Evolutionary conservation across 2,888 invertebrate species (phyloP), one percentile per base, ranked within the genome.

Genomic region (Drosophila emarginata): DNA sequence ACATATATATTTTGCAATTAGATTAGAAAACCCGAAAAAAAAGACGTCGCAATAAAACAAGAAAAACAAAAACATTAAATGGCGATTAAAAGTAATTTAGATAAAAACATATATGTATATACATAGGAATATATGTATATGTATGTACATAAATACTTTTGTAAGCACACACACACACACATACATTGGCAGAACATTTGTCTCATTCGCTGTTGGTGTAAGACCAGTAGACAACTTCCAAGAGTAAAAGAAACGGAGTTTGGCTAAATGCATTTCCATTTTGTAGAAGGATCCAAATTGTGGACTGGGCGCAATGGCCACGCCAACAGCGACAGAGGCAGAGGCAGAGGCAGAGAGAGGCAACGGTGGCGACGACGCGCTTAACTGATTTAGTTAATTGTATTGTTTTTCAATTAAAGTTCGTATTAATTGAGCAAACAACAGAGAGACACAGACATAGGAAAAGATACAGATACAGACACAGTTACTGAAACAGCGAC

Each of bases 321-420:
- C 23, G 23, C 26, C 23, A 6, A 32, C 32, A 9, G 73, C 86
- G 83, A 72, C 83, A 71, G 74, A 36, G 12, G 45, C 45, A n/a
- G n/a, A n/a, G n/a, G n/a, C n/a, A n/a, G n/a, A n/a, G n/a, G n/a
- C n/a, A n/a, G n/a, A n/a, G n/a, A n/a, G n/a, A n/a, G 60, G 39
- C 56, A 62, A 45, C 61, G 63, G 45, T 65, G 74, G 45, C 67
- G 74, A 45, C 77, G 72, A 71, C 65, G 85, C 76, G 80, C 87
- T 84, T 87, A 80, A 77, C 87, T 84, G 88, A 88, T 84, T 85
- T 85, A 81, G 82, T 81, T 88, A 88, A 85, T 85, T 88, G 82
- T 87, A 88, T 87, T 88, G 89, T 88, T 87, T 87, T 88, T 88
- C 89, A 85, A 85, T 85, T 88, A 85, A 80, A 87, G 74, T 79